Conservation (phyloP, 2,888 invertebrate species). For the Caenorhabditis sp. region DNA sequence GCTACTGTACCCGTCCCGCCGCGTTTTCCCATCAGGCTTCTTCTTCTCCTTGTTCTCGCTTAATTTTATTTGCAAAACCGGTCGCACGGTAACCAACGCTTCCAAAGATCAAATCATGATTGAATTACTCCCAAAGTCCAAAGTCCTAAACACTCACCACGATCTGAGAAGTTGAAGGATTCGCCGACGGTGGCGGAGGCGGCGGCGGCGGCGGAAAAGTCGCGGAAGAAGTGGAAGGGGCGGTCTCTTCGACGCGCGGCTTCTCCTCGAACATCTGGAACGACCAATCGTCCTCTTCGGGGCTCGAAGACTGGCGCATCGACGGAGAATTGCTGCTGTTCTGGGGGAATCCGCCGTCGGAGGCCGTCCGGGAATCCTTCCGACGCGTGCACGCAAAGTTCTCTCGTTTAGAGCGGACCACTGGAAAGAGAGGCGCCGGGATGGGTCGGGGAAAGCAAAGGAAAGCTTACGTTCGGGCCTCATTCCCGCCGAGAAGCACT, state of each 20-base stretch:
- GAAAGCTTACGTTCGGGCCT: slow-evolving; percentile 55
- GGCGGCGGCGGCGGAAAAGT: slow-evolving; percentile 10
- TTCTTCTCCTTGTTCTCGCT: too few species aligned
- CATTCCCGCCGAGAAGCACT: slow-evolving; percentile 64
- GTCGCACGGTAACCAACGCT: background rate
- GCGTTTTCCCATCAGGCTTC: too few species aligned
- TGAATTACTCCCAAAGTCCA: slow-evolving; percentile 41
- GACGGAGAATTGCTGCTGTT: slow-evolving; percentile 28
- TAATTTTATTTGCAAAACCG: background rate
- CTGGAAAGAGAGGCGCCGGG: too few species aligned
- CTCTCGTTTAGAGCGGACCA: slow-evolving; percentile 48
- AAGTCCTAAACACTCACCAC: slow-evolving; percentile 20
- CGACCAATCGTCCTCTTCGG: slow-evolving; percentile 42
- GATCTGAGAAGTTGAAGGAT: too few species aligned
- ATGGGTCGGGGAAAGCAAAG: too few species aligned
- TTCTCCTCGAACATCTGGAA: slow-evolving; percentile 45
- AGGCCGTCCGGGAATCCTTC: slow-evolving; percentile 32
- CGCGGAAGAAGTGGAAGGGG: background rate
- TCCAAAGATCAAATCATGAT: slow-evolving; percentile 17
- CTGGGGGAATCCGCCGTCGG: background rate
- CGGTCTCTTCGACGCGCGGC: background rate
- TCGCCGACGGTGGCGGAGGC: too few species aligned
- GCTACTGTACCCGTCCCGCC: too few species aligned
- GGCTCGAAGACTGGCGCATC: slow-evolving; percentile 25
- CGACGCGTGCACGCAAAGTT: slow-evolving; percentile 48